A percentile compares a stretch with the other conserved stretches of the same genome.
phyloP scores from a whole-genome alignment of 2,888 invertebrate species.

The Plebejus anna region DNA sequence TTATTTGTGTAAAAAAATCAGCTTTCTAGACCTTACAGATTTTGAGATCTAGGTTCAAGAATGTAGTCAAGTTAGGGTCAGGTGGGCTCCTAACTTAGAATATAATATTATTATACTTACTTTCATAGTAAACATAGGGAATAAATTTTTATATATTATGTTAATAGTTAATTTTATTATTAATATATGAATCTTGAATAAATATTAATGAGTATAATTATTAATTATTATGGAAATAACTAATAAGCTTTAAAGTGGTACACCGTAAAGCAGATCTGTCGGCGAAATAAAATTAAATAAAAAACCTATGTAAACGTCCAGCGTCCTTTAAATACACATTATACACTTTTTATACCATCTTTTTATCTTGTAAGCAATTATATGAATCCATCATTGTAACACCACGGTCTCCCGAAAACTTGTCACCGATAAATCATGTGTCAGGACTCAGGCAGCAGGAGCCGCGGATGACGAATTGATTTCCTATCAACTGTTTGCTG shows the following conservation, averaged over 20 bases:
- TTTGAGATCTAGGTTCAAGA: too few species aligned
- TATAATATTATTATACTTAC: too few species aligned
- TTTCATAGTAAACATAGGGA: not conserved
- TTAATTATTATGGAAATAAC: too few species aligned
- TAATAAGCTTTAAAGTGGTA: too few species aligned
- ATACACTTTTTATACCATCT: not conserved
- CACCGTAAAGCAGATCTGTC: too few species aligned
- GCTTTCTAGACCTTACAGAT: too few species aligned
- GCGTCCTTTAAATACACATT: not conserved
- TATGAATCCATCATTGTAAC: not conserved
- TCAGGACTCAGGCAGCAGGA: not conserved
- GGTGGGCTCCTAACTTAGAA: not conserved
- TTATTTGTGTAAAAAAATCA: too few species aligned
- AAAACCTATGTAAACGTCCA: not conserved
- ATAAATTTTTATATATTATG: too few species aligned
- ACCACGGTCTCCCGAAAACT: not conserved
- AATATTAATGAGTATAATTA: too few species aligned
- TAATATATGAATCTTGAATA: too few species aligned
- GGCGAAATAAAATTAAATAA: not conserved
- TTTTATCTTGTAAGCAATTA: not conserved
- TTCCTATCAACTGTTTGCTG: not conserved
- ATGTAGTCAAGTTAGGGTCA: too few species aligned
- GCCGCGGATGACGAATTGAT: not conserved
- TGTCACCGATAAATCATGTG: not conserved
- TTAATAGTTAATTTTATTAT: not conserved